phyloP scores from a whole-genome alignment of 1,140 invertebrate genomes.

The Ctenoplectra terminalis region DNA sequence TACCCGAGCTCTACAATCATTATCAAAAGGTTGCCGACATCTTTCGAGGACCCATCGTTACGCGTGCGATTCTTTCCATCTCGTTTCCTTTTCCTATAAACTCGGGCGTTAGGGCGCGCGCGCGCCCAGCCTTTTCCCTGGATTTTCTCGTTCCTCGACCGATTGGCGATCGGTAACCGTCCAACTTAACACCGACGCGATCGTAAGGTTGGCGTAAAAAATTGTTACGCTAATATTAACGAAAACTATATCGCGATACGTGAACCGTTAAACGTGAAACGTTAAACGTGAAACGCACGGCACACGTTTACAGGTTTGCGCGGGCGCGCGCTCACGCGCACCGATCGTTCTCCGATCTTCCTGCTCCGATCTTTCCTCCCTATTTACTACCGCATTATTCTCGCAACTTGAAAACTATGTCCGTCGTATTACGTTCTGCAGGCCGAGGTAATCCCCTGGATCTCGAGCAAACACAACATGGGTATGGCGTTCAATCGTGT shows the following conservation, averaged over 20 bases:
- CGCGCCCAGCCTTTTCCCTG: not conserved
- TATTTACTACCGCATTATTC: no score
- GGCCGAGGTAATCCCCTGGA: constrained; percentile 98
- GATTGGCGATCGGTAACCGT: not conserved
- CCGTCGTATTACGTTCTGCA: constrained; percentile 77
- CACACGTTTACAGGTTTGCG: not conserved
- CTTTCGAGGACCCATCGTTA: constrained; percentile 19
- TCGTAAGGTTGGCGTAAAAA: no score
- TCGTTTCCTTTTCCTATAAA: not conserved
- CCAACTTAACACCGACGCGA: no score
- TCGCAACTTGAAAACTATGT: not conserved
- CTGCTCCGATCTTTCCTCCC: not conserved
- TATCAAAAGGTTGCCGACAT: constrained; percentile 90
- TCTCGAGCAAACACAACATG: constrained; percentile 99
- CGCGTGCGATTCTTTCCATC: not conserved
- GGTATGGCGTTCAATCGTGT: constrained; percentile 96
- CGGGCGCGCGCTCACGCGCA: constrained; percentile 2
- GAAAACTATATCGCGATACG: fast-evolving
- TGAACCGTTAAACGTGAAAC: no score
- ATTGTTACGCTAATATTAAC: no score
- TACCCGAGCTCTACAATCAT: constrained; percentile 91
- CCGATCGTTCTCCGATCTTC: constrained; percentile 25
- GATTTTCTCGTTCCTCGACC: not conserved
- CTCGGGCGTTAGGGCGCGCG: constrained; percentile 3
- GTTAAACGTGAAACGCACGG: no score